phyloP scores from a whole-genome alignment of 2,888 invertebrate species.

The Aphrophora alni region DNA sequence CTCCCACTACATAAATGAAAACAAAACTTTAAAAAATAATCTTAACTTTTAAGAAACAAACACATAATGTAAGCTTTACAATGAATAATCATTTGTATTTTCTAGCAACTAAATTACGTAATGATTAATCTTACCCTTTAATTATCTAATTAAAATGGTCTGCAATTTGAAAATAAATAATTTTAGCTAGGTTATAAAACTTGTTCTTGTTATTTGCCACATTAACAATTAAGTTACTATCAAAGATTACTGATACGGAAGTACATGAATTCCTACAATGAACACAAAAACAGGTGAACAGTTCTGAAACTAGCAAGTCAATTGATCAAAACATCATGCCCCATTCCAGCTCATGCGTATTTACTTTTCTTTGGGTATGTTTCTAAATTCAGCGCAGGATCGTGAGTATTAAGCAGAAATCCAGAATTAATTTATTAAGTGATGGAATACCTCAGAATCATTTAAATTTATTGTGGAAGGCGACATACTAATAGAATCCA shows the following conservation, averaged over 20 bases:
- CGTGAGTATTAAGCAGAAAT: too few species aligned
- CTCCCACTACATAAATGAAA: too few species aligned
- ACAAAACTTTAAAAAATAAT: not conserved
- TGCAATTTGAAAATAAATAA: not conserved
- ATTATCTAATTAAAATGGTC: not conserved
- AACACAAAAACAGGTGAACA: not conserved
- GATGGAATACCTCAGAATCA: too few species aligned
- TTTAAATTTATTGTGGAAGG: too few species aligned
- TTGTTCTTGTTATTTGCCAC: not conserved
- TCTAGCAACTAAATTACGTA: not conserved
- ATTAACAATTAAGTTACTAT: conserved; percentile 4
- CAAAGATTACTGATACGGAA: not conserved
- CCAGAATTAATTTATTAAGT: too few species aligned
- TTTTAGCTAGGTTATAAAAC: not conserved
- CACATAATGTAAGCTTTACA: not conserved
- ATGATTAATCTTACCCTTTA: not conserved
- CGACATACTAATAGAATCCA: too few species aligned
- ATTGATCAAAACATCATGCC: too few species aligned
- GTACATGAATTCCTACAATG: too few species aligned
- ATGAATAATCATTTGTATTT: not conserved
- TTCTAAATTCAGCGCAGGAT: too few species aligned
- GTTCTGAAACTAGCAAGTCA: too few species aligned
- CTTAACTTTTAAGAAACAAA: not conserved
- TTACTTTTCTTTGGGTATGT: too few species aligned
- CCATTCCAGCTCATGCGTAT: too few species aligned